Conservation (phyloP, 2,888 invertebrate genomes). For the Pammene aurita region DNA sequence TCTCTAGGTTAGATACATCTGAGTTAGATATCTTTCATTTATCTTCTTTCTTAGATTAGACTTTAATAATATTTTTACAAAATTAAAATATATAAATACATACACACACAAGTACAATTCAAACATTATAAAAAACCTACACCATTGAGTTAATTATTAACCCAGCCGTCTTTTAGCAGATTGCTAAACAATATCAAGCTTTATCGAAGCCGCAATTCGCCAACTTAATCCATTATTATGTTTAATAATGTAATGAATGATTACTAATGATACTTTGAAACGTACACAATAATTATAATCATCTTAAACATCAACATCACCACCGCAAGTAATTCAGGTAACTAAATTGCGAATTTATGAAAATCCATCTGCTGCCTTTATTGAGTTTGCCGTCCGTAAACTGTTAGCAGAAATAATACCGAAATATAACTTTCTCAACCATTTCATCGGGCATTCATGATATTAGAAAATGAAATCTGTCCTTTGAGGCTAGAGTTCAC, state of each 20-base stretch:
- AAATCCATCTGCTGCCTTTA: constrained; percentile 52
- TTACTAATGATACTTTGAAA: neutral
- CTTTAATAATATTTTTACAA: no score
- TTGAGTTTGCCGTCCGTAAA: constrained; percentile 52
- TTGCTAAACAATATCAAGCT: no score
- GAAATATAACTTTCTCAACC: neutral
- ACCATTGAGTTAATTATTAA: no score
- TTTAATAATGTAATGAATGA: no score
- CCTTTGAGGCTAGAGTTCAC: neutral
- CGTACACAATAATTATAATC: neutral
- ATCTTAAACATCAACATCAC: constrained; percentile 26
- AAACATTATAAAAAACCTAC: no score
- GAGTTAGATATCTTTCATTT: no score
- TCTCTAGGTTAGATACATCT: neutral
- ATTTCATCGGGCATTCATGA: neutral
- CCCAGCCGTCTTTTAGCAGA: no score
- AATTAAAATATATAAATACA: no score
- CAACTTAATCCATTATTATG: no score
- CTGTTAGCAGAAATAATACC: constrained; percentile 53
- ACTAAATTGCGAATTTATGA: constrained; percentile 53
- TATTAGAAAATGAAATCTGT: neutral
- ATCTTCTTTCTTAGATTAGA: no score
- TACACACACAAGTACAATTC: no score
- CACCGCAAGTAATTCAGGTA: constrained; percentile 50
- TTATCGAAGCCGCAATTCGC: no score